Evolutionary conservation across 2,797 vertebrate species (phyloP).

Genomic region (Sebastes goodei): DNA sequence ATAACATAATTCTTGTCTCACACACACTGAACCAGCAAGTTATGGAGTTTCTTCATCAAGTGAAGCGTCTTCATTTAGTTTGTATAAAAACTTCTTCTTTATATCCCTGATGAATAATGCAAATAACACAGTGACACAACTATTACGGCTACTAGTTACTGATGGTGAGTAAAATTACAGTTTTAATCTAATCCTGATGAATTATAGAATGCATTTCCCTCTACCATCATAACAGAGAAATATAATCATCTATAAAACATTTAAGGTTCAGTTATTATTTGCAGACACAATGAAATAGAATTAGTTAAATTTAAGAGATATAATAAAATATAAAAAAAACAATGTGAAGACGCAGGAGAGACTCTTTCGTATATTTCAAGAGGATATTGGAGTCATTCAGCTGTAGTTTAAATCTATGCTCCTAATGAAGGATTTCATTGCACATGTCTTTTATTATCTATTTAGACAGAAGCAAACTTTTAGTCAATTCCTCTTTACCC

Average conservation of each 20-base stretch:
- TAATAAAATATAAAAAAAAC: not conserved
- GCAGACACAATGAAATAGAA: not conserved
- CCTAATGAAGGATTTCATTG: not conserved
- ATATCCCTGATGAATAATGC: not conserved
- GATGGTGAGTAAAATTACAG: not conserved
- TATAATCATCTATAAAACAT: not conserved
- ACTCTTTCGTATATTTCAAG: not conserved
- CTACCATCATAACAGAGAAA: not conserved
- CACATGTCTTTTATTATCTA: constrained; percentile 2
- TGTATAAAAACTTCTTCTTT: not conserved
- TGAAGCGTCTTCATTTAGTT: not conserved
- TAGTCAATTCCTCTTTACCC: not conserved
- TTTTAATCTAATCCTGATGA: constrained; percentile 1
- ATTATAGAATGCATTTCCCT: not conserved
- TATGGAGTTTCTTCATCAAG: not conserved
- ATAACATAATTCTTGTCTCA: not conserved
- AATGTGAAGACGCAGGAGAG: not conserved
- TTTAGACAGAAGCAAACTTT: constrained; percentile 19
- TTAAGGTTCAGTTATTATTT: constrained; percentile 2
- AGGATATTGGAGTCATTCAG: not conserved
- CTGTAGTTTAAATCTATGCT: not conserved
- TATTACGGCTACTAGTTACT: not conserved
- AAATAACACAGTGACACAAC: not conserved
- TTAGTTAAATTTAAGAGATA: not conserved
- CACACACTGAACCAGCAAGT: not conserved